phyloP scores from a whole-genome alignment of 2,113 vertebrate species.

The Abramis brama region DNA sequence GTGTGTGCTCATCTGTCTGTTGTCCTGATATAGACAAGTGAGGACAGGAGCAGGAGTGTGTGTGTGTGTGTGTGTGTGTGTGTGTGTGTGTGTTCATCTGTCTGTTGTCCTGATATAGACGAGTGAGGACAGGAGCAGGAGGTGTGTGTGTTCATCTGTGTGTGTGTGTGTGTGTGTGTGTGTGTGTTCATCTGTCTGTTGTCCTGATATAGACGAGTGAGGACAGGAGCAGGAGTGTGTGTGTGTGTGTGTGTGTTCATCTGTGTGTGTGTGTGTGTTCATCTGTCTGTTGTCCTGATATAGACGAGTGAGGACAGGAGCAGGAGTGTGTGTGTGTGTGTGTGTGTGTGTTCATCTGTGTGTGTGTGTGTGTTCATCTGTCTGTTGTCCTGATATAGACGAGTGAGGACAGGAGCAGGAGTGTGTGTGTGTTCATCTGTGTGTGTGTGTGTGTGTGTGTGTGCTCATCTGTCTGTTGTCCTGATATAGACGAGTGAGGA shows the following conservation, averaged over 20 bases:
- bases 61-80: too few species aligned
- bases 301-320: slow-evolving; percentile 86
- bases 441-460: too few species aligned
- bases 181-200: too few species aligned
- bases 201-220: slow-evolving; percentile 84
- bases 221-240: slow-evolving; percentile 78
- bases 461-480: slow-evolving; percentile 25
- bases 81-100: too few species aligned
- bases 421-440: too few species aligned
- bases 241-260: too few species aligned
- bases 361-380: too few species aligned
- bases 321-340: slow-evolving; percentile 65
- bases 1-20: too few species aligned
- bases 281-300: slow-evolving; percentile 66
- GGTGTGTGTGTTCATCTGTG: too few species aligned
- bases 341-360: too few species aligned
- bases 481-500: slow-evolving; percentile 86
- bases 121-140: slow-evolving; percentile 85
- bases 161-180: too few species aligned
- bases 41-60: slow-evolving; percentile 83
- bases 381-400: slow-evolving; percentile 77
- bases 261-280: too few species aligned
- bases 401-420: slow-evolving; percentile 85
- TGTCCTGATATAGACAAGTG: slow-evolving; percentile 83
- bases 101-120: slow-evolving; percentile 77